These are phyloP conservation scores for Chamaetylas fuelleborni DNA, from an alignment of 2,113 vertebrate species.

Conservation along the genomic window DNA sequence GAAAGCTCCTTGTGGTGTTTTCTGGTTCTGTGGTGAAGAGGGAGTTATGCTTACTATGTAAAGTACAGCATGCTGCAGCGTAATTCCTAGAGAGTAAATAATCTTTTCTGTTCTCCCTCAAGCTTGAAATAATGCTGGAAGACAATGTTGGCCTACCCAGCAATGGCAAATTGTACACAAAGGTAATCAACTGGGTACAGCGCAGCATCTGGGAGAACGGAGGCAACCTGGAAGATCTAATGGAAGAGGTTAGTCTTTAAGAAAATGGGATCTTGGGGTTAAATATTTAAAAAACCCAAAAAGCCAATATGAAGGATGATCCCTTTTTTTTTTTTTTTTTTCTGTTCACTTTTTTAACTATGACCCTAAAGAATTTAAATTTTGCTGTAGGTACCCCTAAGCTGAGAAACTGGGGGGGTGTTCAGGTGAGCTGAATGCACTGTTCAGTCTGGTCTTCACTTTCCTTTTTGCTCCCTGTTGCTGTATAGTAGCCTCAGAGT, in stretches of 20 bases:
- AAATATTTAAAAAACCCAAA: neutral
- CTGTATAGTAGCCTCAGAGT: conserved; percentile 73
- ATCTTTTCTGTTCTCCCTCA: conserved; percentile 26
- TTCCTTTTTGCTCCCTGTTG: conserved; percentile 72
- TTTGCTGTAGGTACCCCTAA: conserved; percentile 87
- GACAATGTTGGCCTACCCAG: conserved; percentile 94
- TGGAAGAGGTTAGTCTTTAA: conserved; percentile 96
- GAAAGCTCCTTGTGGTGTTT: neutral
- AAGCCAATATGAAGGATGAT: conserved; percentile 69
- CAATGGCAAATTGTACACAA: conserved; percentile 96
- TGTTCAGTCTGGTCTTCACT: conserved; percentile 83
- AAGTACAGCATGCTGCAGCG: neutral
- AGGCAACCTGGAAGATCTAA: conserved; percentile 91
- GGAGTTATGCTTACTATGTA: neutral
- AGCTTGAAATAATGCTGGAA: conserved; percentile 98
- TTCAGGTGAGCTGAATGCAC: conserved; percentile 95
- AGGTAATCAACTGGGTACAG: conserved; percentile 99
- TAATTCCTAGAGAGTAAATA: neutral
- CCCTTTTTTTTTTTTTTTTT: conserved; percentile 66
- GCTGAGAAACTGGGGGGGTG: conserved; percentile 92
- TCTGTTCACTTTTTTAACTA: conserved; percentile 75
- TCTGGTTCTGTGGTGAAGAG: neutral
- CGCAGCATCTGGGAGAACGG: conserved; percentile 97
- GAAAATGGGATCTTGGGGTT: conserved; percentile 75
- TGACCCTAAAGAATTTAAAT: conserved; percentile 85